Evolutionary conservation across 1,140 invertebrate species (phyloP), one percentile per base, ranked within the genome.

Genomic region (Cyphomyrmex costatus): DNA sequence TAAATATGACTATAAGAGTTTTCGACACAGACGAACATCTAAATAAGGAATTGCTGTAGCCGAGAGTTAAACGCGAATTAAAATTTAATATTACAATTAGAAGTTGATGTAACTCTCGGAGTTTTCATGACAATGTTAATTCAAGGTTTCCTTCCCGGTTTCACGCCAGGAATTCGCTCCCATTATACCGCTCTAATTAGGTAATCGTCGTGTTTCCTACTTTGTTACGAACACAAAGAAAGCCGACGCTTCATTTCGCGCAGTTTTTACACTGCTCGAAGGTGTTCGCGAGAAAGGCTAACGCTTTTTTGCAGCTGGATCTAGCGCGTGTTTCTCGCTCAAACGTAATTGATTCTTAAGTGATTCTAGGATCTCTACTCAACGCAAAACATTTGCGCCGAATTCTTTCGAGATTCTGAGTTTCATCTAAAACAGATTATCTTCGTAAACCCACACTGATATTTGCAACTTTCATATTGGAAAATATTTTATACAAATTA

Each of bases 171-270:
- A 82, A 82, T 82, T 82, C 24, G 53, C 24, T 60, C 19, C 16
- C 24, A 46, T 82, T 82, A 30, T 21, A 14, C 36, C 36, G 66
- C 53, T 82, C 66, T 82, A 73, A 49, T 82, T 82, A 82, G 79
- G 30, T 82, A 82, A 82, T 82, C 53, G 33, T 46, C 53, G 51
- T 21, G 36, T 82, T 73, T 30, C 33, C 19, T 71, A 68, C 1
- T 68, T 46, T 58, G 51, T 71, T 70, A 58, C 65, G 19, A n/a
- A 27, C 21, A 58, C 8, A 27, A 71, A 42, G 71, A 24, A 56
- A 27, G 51, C 16, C 19, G 63, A 30, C 19, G 14, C 7, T 56
- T 71, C 4, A n/a, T 1, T 33, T 70, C 46, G 21, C n/a, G 27
- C 46, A 10, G 4, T 42, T 74, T 24, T 53, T 21, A 70, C 21